These are phyloP conservation scores for Zaprionus nigranus DNA, from an alignment of 1,140 invertebrate genomes.

Conservation along the genomic window DNA sequence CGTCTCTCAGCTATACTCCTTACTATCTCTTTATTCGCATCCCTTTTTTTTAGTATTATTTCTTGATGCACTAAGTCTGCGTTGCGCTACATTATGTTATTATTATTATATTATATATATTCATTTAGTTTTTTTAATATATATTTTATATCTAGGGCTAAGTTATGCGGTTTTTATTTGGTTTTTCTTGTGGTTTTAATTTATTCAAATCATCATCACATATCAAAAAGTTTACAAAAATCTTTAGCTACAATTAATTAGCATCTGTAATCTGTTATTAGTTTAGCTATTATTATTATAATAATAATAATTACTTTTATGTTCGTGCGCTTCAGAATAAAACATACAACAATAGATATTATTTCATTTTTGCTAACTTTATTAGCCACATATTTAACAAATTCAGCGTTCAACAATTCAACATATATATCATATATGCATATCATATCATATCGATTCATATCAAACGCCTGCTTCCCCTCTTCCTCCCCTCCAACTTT, in stretches of 20 bases:
- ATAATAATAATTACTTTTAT: slow-evolving; percentile 51
- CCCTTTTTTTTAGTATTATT: slow-evolving; percentile 27
- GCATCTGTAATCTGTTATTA: slow-evolving; percentile 32
- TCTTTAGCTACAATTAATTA: slow-evolving; percentile 61
- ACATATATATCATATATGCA: slow-evolving; percentile 24
- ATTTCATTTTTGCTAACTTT: slow-evolving; percentile 41
- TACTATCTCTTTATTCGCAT: slow-evolving; percentile 8
- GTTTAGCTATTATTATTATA: slow-evolving; percentile 28
- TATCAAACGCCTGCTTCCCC: slow-evolving; percentile 9
- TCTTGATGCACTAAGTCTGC: slow-evolving; percentile 45
- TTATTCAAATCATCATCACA: slow-evolving; percentile 81
- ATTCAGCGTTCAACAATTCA: slow-evolving; percentile 55
- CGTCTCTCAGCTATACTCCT: background rate
- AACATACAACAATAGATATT: slow-evolving; percentile 76
- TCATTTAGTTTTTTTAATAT: slow-evolving; percentile 53
- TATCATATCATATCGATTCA: slow-evolving; percentile 9
- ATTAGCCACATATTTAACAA: slow-evolving; percentile 62
- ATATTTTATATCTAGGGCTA: slow-evolving; percentile 73
- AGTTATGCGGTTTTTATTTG: slow-evolving; percentile 55
- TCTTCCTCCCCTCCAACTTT: slow-evolving; percentile 28
- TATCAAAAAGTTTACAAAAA: slow-evolving; percentile 83
- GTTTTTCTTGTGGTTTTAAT: slow-evolving; percentile 61
- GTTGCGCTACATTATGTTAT: slow-evolving; percentile 46
- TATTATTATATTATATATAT: slow-evolving; percentile 27
- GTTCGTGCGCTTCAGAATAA: slow-evolving; percentile 70